Conservation (phyloP, 1,140 invertebrate species). For the Nasonia giraulti region DNA sequence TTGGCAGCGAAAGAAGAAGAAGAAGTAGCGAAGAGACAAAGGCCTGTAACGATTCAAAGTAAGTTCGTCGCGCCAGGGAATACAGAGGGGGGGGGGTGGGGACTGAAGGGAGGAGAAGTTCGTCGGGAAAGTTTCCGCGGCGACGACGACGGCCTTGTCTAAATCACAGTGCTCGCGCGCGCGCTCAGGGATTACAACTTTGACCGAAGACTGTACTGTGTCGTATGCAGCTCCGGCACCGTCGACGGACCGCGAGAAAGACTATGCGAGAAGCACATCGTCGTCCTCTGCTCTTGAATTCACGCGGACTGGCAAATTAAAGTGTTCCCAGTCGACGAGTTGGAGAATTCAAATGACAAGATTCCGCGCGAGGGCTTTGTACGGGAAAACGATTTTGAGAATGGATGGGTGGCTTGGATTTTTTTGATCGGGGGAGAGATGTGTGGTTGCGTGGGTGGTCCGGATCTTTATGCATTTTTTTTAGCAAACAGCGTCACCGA, state of each 20-base stretch:
- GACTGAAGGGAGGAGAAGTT: slow-evolving; percentile 55
- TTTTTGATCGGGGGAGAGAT: not conserved
- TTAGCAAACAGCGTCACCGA: too few relatives aligned
- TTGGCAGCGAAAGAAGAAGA: not conserved
- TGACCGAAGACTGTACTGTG: slow-evolving; percentile 52
- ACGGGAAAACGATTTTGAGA: too few relatives aligned
- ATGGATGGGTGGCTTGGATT: not conserved
- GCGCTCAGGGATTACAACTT: slow-evolving; percentile 65
- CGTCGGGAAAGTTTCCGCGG: slow-evolving; percentile 60
- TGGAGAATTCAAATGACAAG: slow-evolving; percentile 50
- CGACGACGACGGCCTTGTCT: slow-evolving; percentile 55
- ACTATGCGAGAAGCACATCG: slow-evolving; percentile 8
- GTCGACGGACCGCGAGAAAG: not conserved
- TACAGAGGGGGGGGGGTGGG: not conserved
- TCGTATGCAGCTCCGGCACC: not conserved
- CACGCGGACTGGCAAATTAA: slow-evolving; percentile 61
- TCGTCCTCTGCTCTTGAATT: slow-evolving; percentile 52
- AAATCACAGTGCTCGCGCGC: slow-evolving; percentile 63
- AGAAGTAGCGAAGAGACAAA: slow-evolving; percentile 52
- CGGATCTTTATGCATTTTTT: too few relatives aligned
- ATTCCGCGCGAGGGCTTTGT: not conserved
- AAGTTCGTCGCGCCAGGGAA: slow-evolving; percentile 54
- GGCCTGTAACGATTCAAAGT: slow-evolving; percentile 59
- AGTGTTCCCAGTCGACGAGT: slow-evolving; percentile 49
- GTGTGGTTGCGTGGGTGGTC: too few relatives aligned